Evolutionary conservation across 2,888 invertebrate species (phyloP), one percentile per base, ranked within the genome.

Genomic region (Euzophera pinguis): DNA sequence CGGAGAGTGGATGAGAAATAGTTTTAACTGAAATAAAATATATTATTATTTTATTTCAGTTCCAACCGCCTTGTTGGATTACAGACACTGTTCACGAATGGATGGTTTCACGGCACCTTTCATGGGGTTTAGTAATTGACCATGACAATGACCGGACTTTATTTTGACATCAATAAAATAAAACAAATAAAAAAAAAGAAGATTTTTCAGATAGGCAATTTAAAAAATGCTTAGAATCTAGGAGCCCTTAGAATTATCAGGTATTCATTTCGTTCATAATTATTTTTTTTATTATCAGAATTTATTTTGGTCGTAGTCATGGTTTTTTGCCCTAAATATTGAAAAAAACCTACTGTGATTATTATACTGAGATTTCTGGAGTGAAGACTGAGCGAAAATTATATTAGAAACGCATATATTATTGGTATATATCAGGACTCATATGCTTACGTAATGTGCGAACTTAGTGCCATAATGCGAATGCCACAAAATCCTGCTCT

Each of bases 311-410:
- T 43, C 13, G 10, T 43, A 13, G 5, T 43, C 14, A 32, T 70
- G 73, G 74, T 71, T 68, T 69, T 69, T 67, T 83, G 83, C 83
- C 84, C 83, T 75, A 71, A 70, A 71, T 64, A 67, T 73, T 68
- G 70, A 69, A 76, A 66, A 69, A 45, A 22, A 22, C 22, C 45
- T 72, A 78, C 86, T 88, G 88, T 88, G 88, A 88, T 87, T 73
- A 71, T 71, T 72, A 75, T 81, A 76, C 84, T 86, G 86, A 88
- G 87, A 87, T 88, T 88, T 88, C 80, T 85, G 84, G 81, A 80
- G 76, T 65, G 80, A 88, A 88, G 87, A 89, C 89, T 89, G 88
- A 86, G 73, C 70, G 74, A 76, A 75, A 72, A 61, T 59, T 65
- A 59, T 62, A 58, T 61, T 63, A 58, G 62, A 63, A 61, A 64